Evolutionary conservation across 2,888 invertebrate species (phyloP).

Genomic region (Tridacna crocea): DNA sequence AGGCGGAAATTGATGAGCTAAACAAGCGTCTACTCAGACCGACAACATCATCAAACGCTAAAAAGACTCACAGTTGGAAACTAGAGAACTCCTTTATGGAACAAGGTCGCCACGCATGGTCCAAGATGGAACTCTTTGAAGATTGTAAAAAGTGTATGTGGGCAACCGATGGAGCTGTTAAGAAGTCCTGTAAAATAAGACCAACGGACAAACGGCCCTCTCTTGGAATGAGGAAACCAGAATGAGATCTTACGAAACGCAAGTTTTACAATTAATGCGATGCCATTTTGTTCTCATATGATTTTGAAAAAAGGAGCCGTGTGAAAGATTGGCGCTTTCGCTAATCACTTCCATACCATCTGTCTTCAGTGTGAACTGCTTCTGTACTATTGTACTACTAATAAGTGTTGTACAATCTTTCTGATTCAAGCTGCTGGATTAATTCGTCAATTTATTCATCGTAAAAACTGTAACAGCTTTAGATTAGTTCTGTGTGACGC

Average conservation of each 20-base stretch:
- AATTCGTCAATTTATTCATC: no score
- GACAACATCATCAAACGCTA: constrained; percentile 71
- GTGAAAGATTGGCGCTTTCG: no score
- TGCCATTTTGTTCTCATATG: no score
- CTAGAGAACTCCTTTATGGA: constrained; percentile 73
- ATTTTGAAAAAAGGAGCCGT: no score
- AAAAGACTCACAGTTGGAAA: constrained; percentile 71
- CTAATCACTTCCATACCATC: no score
- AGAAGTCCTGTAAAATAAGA: constrained; percentile 70
- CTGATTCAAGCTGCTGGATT: no score
- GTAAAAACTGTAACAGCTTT: no score
- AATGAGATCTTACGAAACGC: background rate
- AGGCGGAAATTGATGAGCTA: constrained; percentile 68
- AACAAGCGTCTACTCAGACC: constrained; percentile 68
- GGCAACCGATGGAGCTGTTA: constrained; percentile 69
- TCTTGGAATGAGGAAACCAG: constrained; percentile 14
- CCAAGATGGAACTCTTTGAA: constrained; percentile 77
- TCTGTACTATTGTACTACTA: no score
- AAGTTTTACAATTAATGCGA: no score
- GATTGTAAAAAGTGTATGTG: constrained; percentile 79
- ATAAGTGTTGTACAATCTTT: no score
- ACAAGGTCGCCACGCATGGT: constrained; percentile 74
- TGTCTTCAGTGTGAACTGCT: no score
- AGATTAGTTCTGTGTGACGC: no score
- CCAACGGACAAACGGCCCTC: constrained; percentile 49